Evolutionary conservation across 2,113 vertebrate species (phyloP), one percentile per base, ranked within the genome.

Genomic region (Gila orcuttii): DNA sequence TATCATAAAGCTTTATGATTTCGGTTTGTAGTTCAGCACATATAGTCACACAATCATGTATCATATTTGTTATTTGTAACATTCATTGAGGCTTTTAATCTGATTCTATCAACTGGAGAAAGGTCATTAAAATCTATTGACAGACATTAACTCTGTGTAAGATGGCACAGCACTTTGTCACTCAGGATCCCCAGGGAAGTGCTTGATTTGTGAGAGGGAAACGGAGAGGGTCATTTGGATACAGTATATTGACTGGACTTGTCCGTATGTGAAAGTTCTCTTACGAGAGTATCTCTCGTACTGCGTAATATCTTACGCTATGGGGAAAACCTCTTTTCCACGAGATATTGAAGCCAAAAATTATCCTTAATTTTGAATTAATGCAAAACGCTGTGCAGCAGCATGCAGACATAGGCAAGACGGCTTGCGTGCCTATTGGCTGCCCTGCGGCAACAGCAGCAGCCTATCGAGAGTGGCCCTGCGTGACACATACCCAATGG

Each of bases 1-100:
- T 74, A 74, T 74, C 39, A 15, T 47, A 74, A 25, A 74, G 39
- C 39, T 74, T 74, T 47, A 47, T 25, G 39, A 74, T 74, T 62
- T 62, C 1, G 3, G 9, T 25, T 62, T 62, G 59, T 25, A 4
- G 1, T 25, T 60, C 6, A 5, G 69, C 10, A 25, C 39, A 74
- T 39, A 45, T n/a, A 45, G 21, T 45, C 71, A 15, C 39, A 74
- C 13, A 13, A 6, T 47, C 6, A 0, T 73, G 19, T n/a, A 6
- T n/a, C 69, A 12, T 47, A 12, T 71, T 71, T 71, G 19, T 15
- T 25, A 47, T 74, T 45, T 74, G 71, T 47, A 28, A 74, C 39
- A 74, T 74, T 74, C 5, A 25, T 74, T 10, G 23, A 6, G 2
- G 11, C 2, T n/a, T 47, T 74, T 74, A 45, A 73, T 45, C 10